Percentiles rank a stretch among this genome's conserved stretches.
phyloP scores from a whole-genome alignment of 1,140 invertebrate genomes.

The Adoxophyes honmai region DNA sequence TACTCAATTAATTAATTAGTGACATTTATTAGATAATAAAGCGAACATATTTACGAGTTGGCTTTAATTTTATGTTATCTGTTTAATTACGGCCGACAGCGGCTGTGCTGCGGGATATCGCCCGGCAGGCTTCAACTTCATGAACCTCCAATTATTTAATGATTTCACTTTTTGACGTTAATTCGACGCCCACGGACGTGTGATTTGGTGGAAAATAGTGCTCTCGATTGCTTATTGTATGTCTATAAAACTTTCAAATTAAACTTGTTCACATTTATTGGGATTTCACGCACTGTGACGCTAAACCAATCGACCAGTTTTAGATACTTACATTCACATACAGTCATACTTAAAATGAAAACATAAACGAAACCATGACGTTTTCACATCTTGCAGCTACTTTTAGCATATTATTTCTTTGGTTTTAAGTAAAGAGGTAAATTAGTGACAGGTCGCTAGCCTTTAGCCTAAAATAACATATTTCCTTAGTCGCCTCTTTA shows the following conservation, averaged over 20 bases:
- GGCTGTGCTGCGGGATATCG: conserved; percentile 25
- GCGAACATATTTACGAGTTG: conserved; percentile 63
- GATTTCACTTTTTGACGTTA: not conserved
- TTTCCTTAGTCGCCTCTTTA: too few species aligned
- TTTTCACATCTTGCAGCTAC: too few species aligned
- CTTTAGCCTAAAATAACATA: too few species aligned
- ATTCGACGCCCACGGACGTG: not conserved
- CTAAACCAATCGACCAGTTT: too few species aligned
- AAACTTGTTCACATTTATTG: not conserved
- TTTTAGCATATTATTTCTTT: too few species aligned
- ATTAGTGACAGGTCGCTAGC: too few species aligned
- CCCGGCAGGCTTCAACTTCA: conserved; percentile 5
- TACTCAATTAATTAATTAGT: conserved; percentile 74
- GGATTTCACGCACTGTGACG: too few species aligned
- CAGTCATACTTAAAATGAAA: too few species aligned
- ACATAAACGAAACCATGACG: too few species aligned
- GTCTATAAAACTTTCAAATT: not conserved
- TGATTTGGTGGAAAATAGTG: not conserved
- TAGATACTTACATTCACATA: too few species aligned
- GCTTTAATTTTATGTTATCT: conserved; percentile 70
- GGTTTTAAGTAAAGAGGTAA: too few species aligned
- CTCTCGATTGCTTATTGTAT: not conserved
- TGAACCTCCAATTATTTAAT: conserved; percentile 6
- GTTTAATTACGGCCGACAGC: conserved; percentile 55
- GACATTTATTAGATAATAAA: conserved; percentile 74